These are phyloP conservation scores for Carassius auratus DNA, from an alignment of 2,113 vertebrate species.

Conservation along the genomic window DNA sequence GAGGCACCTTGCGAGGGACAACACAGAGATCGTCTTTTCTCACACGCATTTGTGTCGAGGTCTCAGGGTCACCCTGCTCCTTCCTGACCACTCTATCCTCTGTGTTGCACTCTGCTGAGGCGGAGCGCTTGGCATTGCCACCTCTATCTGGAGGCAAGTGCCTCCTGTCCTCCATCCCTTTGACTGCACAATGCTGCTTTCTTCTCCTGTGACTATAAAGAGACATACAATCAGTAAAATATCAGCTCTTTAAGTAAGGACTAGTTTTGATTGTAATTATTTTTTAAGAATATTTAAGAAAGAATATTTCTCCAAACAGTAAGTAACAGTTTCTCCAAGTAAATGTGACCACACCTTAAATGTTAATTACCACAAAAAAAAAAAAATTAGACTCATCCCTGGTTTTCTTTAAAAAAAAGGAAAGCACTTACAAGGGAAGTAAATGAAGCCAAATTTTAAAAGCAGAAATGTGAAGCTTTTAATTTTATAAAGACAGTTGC, in stretches of 20 bases:
- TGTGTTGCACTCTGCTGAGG: background rate
- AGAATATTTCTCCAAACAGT: too few species aligned
- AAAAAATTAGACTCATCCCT: too few species aligned
- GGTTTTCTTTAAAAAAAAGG: too few species aligned
- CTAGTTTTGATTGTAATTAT: background rate
- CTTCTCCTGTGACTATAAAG: conserved; percentile 16
- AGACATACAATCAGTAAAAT: background rate
- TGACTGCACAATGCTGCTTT: conserved; percentile 11
- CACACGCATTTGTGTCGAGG: conserved; percentile 29
- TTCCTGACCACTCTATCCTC: conserved; percentile 6
- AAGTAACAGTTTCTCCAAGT: too few species aligned
- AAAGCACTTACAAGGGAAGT: too few species aligned
- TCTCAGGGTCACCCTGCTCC: conserved; percentile 21
- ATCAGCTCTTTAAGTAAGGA: background rate
- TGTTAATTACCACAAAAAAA: background rate
- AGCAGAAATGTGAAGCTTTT: too few species aligned
- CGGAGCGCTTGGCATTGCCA: conserved; percentile 33
- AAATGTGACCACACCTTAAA: background rate
- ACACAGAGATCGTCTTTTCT: conserved; percentile 53
- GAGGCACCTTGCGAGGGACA: conserved; percentile 60
- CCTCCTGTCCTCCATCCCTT: conserved; percentile 55
- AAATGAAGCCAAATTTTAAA: too few species aligned
- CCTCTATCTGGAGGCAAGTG: conserved; percentile 30
- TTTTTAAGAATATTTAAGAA: background rate
- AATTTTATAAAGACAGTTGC: too few species aligned